Evolutionary conservation across 2,797 vertebrate genomes (phyloP).

Genomic region (Parotocinclus haroldoi): DNA sequence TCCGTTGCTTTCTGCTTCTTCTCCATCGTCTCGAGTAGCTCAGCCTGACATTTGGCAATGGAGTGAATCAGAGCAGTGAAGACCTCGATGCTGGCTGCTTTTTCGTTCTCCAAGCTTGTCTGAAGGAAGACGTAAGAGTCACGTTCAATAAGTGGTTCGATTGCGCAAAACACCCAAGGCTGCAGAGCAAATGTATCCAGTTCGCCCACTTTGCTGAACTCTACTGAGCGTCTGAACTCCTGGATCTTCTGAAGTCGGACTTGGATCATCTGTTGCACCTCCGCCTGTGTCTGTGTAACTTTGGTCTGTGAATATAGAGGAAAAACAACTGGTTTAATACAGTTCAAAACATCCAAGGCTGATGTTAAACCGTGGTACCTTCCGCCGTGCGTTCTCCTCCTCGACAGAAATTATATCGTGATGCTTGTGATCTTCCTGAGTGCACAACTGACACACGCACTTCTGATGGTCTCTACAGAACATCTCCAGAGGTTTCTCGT

Average conservation of each 20-base stretch:
- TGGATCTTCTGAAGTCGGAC: slow-evolving; percentile 6
- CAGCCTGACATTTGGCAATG: slow-evolving; percentile 38
- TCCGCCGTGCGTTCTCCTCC: slow-evolving; percentile 14
- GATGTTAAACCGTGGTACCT: neutral
- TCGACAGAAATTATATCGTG: slow-evolving; percentile 19
- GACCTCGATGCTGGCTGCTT: neutral
- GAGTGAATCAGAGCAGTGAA: slow-evolving; percentile 33
- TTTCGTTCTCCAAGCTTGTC: slow-evolving; percentile 23
- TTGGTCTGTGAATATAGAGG: no score
- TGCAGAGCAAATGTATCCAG: neutral
- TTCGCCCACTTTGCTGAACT: slow-evolving; percentile 6
- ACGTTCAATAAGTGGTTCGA: neutral
- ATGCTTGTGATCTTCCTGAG: neutral
- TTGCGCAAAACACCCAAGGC: no score
- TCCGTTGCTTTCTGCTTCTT: slow-evolving; percentile 35
- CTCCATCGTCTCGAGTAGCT: slow-evolving; percentile 28
- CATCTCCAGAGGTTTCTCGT: slow-evolving; percentile 50
- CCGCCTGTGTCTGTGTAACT: neutral
- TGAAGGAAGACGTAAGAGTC: neutral
- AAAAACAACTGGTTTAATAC: neutral
- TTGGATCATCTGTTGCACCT: slow-evolving; percentile 1
- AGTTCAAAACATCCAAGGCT: no score
- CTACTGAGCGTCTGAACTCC: slow-evolving; percentile 1
- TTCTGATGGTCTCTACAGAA: slow-evolving; percentile 55
- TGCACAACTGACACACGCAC: slow-evolving; percentile 53